These are phyloP conservation scores for Nephrotoma guestfalica DNA, from an alignment of 2,888 invertebrate genomes.

Conservation along the genomic window DNA sequence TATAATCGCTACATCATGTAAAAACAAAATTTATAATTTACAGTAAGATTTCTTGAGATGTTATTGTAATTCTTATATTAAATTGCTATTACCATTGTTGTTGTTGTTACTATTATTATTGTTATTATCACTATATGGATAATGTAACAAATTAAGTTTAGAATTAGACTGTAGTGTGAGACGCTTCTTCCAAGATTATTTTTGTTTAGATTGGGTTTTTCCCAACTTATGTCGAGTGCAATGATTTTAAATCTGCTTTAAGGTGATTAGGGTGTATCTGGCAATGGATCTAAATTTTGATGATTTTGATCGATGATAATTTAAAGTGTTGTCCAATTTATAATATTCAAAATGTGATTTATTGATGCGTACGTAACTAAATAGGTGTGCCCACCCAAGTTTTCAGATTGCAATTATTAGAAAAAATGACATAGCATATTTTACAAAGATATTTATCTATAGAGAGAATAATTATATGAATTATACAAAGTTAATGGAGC, in stretches of 20 bases:
- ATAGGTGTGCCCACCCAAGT: too few relatives aligned
- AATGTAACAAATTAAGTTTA: background rate
- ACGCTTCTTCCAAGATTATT: background rate
- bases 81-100: background rate
- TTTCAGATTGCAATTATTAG: too few relatives aligned
- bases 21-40: background rate
- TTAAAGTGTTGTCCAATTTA: background rate
- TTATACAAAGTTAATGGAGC: too few relatives aligned
- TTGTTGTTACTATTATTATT: too few relatives aligned
- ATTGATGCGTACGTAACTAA: too few relatives aligned
- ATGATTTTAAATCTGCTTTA: background rate
- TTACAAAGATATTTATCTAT: too few relatives aligned
- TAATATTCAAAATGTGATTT: too few relatives aligned
- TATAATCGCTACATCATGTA: background rate
- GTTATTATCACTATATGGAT: background rate
- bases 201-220: background rate
- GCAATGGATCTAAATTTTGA: background rate
- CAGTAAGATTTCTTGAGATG: background rate
- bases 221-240: background rate
- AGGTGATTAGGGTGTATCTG: background rate
- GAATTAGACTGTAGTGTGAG: background rate
- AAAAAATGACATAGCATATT: too few relatives aligned
- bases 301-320: background rate
- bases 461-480: too few relatives aligned
- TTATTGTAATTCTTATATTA: background rate